These are phyloP conservation scores for Drosophila watanabei DNA, from an alignment of 1,140 invertebrate species.

Conservation along the genomic window DNA sequence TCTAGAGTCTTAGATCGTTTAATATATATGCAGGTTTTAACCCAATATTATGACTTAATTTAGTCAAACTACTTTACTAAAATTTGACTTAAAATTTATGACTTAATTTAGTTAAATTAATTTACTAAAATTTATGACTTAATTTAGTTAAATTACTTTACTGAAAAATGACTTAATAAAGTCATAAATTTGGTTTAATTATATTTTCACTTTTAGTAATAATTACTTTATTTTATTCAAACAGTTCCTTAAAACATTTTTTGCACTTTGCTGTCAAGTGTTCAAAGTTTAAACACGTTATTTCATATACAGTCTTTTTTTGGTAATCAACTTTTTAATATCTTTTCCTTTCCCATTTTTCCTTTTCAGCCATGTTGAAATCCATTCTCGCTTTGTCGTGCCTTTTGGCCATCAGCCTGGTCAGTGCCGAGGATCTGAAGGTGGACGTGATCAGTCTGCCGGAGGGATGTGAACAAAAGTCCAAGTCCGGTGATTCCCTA, in stretches of 20 bases:
- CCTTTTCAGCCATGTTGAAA: slow-evolving; percentile 77
- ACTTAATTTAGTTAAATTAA: too few relatives aligned
- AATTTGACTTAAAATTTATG: not conserved
- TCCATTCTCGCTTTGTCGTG: slow-evolving; percentile 79
- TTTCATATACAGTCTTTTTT: not conserved
- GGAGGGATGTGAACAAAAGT: slow-evolving; percentile 92
- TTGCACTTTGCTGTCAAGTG: slow-evolving; percentile 2
- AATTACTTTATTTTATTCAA: not conserved
- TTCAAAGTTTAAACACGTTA: slow-evolving; percentile 29
- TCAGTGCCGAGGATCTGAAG: slow-evolving; percentile 88
- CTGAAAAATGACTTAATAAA: not conserved
- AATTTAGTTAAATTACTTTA: not conserved
- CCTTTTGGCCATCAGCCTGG: slow-evolving; percentile 82
- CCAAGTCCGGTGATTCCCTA: slow-evolving; percentile 95
- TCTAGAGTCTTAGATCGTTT: not conserved
- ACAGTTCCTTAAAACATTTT: not conserved
- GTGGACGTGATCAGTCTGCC: slow-evolving; percentile 92
- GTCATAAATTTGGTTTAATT: not conserved
- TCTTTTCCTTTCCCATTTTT: not conserved
- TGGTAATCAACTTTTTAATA: slow-evolving; percentile 25
- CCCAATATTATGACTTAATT: not conserved
- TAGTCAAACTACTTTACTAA: not conserved
- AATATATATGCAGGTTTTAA: not conserved
- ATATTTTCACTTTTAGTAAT: not conserved
- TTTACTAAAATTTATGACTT: too few relatives aligned